A percentile compares a stretch with the other conserved stretches of the same genome.
Conservation (phyloP, 2,113 vertebrate species). For the Loxodonta africana region DNA sequence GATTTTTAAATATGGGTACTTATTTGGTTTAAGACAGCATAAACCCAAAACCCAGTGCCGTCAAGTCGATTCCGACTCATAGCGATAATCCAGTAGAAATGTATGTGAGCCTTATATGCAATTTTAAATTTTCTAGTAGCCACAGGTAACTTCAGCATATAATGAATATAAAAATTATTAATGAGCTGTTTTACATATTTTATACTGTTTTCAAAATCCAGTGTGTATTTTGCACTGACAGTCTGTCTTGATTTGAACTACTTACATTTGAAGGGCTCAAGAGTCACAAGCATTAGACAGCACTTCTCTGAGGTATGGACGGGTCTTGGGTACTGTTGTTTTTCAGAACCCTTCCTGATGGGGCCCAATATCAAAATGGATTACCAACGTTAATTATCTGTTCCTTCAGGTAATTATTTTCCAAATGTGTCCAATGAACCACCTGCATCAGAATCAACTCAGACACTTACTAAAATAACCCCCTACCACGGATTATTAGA, state of each 20-base stretch:
- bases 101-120: not conserved
- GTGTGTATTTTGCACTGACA: not conserved
- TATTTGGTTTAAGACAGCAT: not conserved
- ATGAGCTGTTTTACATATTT: not conserved
- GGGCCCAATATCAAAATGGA: not conserved
- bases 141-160: not conserved
- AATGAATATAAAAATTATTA: not conserved
- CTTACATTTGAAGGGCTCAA: not conserved
- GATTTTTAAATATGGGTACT: not conserved
- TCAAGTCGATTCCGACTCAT: no score
- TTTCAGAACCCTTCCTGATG: not conserved
- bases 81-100: not conserved
- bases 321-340: not conserved
- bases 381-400: not conserved
- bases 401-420: not conserved
- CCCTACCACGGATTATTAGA: not conserved
- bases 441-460: not conserved
- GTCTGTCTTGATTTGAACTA: not conserved
- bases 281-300: not conserved
- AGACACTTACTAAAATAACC: constrained; percentile 15
- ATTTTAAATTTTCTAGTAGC: not conserved
- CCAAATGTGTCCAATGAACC: not conserved
- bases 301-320: not conserved
- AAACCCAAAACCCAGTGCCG: no score
- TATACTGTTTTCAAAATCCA: not conserved